phyloP scores from a whole-genome alignment of 2,888 invertebrate species.

The Drosophila sordidula region DNA sequence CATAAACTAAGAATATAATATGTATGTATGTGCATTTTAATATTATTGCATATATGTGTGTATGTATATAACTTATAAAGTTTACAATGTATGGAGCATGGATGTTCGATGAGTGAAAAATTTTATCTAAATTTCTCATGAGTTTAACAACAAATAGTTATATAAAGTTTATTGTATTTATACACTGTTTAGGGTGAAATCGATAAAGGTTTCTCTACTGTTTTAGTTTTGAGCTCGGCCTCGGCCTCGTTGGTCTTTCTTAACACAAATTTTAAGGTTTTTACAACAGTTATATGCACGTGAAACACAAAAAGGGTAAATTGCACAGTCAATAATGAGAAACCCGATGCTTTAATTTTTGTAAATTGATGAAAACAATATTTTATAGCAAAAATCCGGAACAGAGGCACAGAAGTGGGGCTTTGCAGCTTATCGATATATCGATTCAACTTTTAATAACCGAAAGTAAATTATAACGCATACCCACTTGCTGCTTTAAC shows the following conservation, averaged over 20 bases:
- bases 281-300: conserved; percentile 27
- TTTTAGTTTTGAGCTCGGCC: conserved; percentile 25
- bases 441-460: conserved; percentile 7
- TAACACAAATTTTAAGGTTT: conserved; percentile 6
- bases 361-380: conserved; percentile 58
- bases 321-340: conserved; percentile 24
- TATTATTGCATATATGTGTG: conserved; percentile 3
- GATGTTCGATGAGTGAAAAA: conserved; percentile 3
- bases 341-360: conserved; percentile 34
- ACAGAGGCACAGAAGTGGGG: conserved; percentile 34
- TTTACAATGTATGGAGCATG: conserved; percentile 6
- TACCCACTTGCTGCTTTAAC: not conserved
- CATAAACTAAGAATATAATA: not conserved
- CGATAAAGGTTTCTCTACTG: conserved; percentile 56
- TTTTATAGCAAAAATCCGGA: conserved; percentile 33
- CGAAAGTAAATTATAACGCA: not conserved
- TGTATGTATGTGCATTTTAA: not conserved
- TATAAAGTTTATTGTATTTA: conserved; percentile 32
- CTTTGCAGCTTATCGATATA: conserved; percentile 23
- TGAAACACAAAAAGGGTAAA: conserved; percentile 24
- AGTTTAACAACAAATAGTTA: conserved; percentile 11
- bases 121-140: conserved; percentile 10
- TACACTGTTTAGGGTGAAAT: conserved; percentile 59
- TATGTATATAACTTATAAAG: not conserved
- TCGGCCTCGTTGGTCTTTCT: conserved; percentile 39